Evolutionary conservation across 2,888 invertebrate genomes (phyloP), one percentile per base, ranked within the genome.

Genomic region (Pristionchus entomophagus): DNA sequence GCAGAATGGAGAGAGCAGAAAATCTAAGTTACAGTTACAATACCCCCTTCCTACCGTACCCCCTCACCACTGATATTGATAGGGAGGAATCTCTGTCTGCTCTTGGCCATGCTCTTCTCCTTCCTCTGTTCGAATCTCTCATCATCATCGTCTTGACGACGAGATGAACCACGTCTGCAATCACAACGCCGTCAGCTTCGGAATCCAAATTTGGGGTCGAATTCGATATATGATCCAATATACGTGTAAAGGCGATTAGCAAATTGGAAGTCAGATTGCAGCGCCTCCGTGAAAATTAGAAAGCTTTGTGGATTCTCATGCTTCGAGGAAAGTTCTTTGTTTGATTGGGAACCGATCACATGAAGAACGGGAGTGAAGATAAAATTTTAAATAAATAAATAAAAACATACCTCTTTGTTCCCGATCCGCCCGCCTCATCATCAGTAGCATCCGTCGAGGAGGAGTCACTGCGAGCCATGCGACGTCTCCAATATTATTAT

Each of bases 41-140:
- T 32, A 35, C 17, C 6, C 1, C 10, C 41, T n/a, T 8, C 56
- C 22, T 62, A 65, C n/a, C 45, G 45, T 10, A 10, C 14, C 8
- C 45, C 32, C 83, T 22, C 32, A 88, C 89, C 90, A 8, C 89
- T 89, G 87, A 92, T 87, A 82, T 92, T 92, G 83, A 92, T 89
- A 17, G 92, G 92, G 86, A 91, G 88, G 80, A 92, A 90, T 12
- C 89, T 83, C 22, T 87, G 86, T 0, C 92, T 88, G 5, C 87
- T 87, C 81, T 89, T 89, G 41, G 83, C 81, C 89, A 92, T 87
- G 53, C 88, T 89, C 49, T 80, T 80, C 59, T 89, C 84, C 80
- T 90, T 89, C 19, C 90, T 56, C 12, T 86, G 87, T 80, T 90
- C 90, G 83, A 90, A 90, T 26, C 82, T 73, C n/a, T 87, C 49